Conservation (phyloP, 2,888 invertebrate species). For the Actias luna region DNA sequence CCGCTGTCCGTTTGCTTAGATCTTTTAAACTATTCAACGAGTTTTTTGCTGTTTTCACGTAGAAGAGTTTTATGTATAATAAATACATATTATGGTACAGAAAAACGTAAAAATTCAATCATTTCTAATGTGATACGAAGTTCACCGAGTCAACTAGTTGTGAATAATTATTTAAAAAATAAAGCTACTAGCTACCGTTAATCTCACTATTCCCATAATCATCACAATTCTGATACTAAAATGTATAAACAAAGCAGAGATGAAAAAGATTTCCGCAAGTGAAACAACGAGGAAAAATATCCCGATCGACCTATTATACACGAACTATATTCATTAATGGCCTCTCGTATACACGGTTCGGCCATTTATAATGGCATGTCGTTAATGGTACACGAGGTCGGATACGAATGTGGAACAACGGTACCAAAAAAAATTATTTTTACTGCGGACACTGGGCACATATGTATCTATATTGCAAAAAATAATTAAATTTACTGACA, state of each 20-base stretch:
- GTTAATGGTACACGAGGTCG: conserved; percentile 12
- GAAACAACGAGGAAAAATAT: conserved; percentile 1
- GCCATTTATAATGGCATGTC: conserved; percentile 16
- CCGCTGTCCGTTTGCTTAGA: too few species aligned
- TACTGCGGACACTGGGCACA: neutral
- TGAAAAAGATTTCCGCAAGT: conserved; percentile 21
- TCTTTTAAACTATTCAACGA: too few species aligned
- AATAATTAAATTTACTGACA: neutral
- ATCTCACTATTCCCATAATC: too few species aligned
- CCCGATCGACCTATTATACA: neutral
- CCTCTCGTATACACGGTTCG: conserved; percentile 8
- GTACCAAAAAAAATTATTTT: neutral
- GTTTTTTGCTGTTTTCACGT: too few species aligned
- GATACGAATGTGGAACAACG: neutral
- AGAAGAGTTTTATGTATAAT: too few species aligned
- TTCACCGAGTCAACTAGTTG: too few species aligned
- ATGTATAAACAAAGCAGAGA: neutral
- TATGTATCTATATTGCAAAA: neutral
- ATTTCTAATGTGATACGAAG: too few species aligned
- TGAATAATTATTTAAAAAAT: too few species aligned
- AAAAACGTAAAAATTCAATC: too few species aligned
- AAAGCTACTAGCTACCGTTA: too few species aligned
- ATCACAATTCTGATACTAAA: too few species aligned
- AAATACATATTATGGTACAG: too few species aligned
- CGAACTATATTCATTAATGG: conserved; percentile 1